A percentile compares a stretch with the other conserved stretches of the same genome.
Conservation (phyloP, 2,113 vertebrate species). For the Tetraodon nigroviridis region DNA sequence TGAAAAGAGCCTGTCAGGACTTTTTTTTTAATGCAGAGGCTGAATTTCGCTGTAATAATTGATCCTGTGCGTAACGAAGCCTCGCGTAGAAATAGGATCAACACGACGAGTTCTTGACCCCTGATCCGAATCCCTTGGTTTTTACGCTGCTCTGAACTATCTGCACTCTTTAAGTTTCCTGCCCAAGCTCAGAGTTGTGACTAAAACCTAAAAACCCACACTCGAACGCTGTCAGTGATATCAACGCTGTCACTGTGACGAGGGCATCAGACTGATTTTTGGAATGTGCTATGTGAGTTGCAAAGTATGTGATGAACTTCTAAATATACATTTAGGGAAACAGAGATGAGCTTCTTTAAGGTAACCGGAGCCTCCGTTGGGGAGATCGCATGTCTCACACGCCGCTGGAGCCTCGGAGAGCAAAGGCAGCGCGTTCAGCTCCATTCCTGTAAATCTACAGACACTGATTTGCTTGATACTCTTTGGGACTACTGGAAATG, state of each 20-base stretch:
- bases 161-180: too few species aligned
- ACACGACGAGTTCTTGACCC: too few species aligned
- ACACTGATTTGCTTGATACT: too few species aligned
- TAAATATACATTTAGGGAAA: slow-evolving; percentile 71
- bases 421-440: slow-evolving; percentile 4
- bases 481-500: too few species aligned
- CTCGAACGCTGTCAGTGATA: slow-evolving; percentile 14
- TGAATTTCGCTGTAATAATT: slow-evolving; percentile 17
- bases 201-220: too few species aligned
- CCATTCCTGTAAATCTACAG: too few species aligned
- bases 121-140: too few species aligned
- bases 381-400: slow-evolving; percentile 51
- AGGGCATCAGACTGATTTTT: slow-evolving; percentile 55
- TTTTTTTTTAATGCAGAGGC: slow-evolving; percentile 3
- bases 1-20: not conserved
- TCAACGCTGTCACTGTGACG: slow-evolving; percentile 33
- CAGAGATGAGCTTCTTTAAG: slow-evolving; percentile 64
- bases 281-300: slow-evolving; percentile 67
- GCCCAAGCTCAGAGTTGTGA: too few species aligned
- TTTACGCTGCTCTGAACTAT: too few species aligned
- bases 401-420: slow-evolving; percentile 5
- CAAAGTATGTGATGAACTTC: slow-evolving; percentile 60
- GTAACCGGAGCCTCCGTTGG: slow-evolving; percentile 60
- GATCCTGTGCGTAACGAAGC: not conserved
- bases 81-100: too few species aligned